Conservation (phyloP, 2,113 vertebrate species). For the Plecotus auritus region DNA sequence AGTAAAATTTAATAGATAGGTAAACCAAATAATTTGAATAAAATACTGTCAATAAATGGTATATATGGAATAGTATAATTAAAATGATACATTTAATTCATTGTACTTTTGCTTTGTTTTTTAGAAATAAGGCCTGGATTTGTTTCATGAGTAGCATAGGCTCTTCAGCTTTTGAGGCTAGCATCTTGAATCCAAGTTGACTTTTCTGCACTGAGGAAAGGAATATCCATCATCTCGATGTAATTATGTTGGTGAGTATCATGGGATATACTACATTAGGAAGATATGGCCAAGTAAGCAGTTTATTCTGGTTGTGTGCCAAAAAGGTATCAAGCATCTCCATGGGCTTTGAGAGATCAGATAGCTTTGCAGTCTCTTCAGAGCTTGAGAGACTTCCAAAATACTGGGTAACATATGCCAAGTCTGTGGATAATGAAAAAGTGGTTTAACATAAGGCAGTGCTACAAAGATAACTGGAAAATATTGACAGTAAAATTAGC, state of each 20-base stretch:
- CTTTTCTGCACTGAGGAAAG: neutral
- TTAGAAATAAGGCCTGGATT: neutral
- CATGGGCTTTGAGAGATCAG: neutral
- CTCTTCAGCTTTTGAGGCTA: neutral
- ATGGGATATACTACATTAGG: neutral
- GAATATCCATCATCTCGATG: neutral
- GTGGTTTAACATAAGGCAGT: neutral
- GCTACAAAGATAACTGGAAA: conserved; percentile 33
- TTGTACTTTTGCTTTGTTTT: neutral
- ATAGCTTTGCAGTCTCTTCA: conserved; percentile 13
- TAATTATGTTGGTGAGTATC: neutral
- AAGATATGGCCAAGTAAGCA: neutral
- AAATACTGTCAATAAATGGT: neutral
- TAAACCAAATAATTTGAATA: neutral
- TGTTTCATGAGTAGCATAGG: neutral
- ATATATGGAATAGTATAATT: neutral
- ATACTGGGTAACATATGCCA: neutral
- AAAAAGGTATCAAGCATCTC: neutral
- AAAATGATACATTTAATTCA: neutral
- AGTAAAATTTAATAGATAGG: neutral
- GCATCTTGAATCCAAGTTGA: neutral
- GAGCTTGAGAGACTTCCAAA: neutral
- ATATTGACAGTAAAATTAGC: conserved; percentile 25
- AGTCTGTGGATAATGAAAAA: neutral
- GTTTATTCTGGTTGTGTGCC: conserved; percentile 15